Evolutionary conservation across 2,888 invertebrate species (phyloP), one percentile per base, ranked within the genome.

Genomic region (Litoditis marina): DNA sequence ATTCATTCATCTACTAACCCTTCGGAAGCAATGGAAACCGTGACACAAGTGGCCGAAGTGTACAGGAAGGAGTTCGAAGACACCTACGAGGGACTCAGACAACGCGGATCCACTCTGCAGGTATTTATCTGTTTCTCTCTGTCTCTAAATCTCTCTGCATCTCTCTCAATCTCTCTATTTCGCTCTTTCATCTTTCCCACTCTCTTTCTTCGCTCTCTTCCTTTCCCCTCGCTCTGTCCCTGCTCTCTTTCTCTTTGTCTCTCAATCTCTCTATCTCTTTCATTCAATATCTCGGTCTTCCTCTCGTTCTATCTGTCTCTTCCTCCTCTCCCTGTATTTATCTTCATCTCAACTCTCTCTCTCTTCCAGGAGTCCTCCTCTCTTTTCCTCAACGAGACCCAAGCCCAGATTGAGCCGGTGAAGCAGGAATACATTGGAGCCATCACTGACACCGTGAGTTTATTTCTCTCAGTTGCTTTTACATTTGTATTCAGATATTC

Each of bases 401-500:
- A 70, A 30, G 68, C 69, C 19, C 63, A 65, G 59, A 49, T 69
- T 56, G 63, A 69, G 36, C 70, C 72, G 22, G 59, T 69, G 60
- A 69, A 66, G 22, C 62, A 68, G 36, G 13, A 32, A 51, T 31
- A 22, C 22, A 19, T 22, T 47, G 3, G 4, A 13, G 22, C n/a
- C 51, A 19, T 30, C 51, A 8, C 51, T 51, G 51, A 31, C 28
- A 51, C 28, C 13, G 7, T 30, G n/a, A 8, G 13, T 4, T 3
- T 42, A 11, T 39, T 25, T 42, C 28, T 11, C 27, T 22, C 25
- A 13, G 22, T 19, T 47, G 16, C 31, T 31, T 34, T n/a, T 31
- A 28, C 47, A 32, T 44, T 22, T 31, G 46, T 16, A 56, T 47
- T 8, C 31, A 31, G 7, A 56, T 47, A n/a, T n/a, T n/a, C n/a